phyloP scores from a whole-genome alignment of 2,888 invertebrate genomes.

The Iphiclides podalirius region DNA sequence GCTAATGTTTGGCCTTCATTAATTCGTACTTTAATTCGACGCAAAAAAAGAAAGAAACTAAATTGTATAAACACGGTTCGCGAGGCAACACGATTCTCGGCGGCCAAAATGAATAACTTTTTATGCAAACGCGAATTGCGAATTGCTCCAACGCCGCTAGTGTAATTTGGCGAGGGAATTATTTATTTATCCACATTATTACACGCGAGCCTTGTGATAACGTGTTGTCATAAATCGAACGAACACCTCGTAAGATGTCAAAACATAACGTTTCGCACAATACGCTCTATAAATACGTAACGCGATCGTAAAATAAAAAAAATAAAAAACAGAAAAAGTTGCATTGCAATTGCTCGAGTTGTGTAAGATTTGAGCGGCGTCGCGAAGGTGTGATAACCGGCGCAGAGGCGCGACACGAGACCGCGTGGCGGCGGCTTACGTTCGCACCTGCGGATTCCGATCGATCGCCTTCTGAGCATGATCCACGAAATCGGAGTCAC shows the following conservation, averaged over 20 bases:
- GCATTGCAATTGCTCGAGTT: constrained; percentile 2
- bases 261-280: too few relatives aligned
- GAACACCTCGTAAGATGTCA: too few relatives aligned
- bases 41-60: constrained; percentile 7
- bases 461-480: constrained; percentile 28
- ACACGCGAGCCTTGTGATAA: too few relatives aligned
- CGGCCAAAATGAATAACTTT: constrained; percentile 7
- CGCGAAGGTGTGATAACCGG: constrained; percentile 36
- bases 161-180: too few relatives aligned
- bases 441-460: constrained; percentile 29
- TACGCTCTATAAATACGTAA: too few relatives aligned
- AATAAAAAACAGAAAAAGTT: constrained; percentile 14
- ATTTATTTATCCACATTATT: too few relatives aligned
- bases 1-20: constrained; percentile 10
- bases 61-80: not conserved
- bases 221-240: too few relatives aligned
- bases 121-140: not conserved
- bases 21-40: constrained; percentile 1
- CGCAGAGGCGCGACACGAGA: constrained; percentile 44
- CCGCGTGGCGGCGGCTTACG: constrained; percentile 54
- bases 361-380: constrained; percentile 13
- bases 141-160: not conserved
- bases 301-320: too few relatives aligned
- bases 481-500: constrained; percentile 11
- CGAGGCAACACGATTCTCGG: constrained; percentile 5